These are phyloP conservation scores for Hydrozoanthus tunicans DNA, from an alignment of 64 coral and sea anemone species.

Conservation along the genomic window DNA sequence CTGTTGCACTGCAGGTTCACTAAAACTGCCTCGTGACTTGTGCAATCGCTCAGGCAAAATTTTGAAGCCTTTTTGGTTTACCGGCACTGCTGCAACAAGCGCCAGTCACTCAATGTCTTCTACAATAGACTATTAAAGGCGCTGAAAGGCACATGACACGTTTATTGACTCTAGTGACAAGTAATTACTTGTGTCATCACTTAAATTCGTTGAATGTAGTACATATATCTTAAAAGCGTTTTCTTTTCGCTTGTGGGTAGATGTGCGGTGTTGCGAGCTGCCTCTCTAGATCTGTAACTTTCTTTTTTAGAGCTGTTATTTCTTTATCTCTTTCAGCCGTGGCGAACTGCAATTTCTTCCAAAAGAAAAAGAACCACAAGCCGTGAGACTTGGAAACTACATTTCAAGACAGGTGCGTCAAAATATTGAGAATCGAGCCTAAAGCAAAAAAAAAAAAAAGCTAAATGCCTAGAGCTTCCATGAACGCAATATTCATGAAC, in stretches of 20 bases:
- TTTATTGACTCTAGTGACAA: too few species aligned
- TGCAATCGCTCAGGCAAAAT: not conserved
- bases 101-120: too few species aligned
- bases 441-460: too few species aligned
- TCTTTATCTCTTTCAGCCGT: conserved; percentile 79
- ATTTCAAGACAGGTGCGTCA: too few species aligned
- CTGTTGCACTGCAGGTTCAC: too few species aligned
- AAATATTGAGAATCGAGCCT: not conserved
- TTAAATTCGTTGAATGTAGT: not conserved
- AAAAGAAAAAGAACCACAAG: not conserved
- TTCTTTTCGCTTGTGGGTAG: conserved; percentile 49
- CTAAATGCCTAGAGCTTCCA: too few species aligned
- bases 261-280: conserved; percentile 37
- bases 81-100: too few species aligned
- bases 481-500: too few species aligned
- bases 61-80: not conserved
- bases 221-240: conserved; percentile 14
- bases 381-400: not conserved
- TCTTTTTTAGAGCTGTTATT: conserved; percentile 55
- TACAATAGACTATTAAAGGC: too few species aligned
- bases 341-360: conserved; percentile 76
- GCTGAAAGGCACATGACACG: too few species aligned
- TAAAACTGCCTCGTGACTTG: not conserved
- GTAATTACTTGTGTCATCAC: not conserved
- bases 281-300: conserved; percentile 67